Percentiles rank a stretch among this genome's conserved stretches.
phyloP scores from a whole-genome alignment of 2,888 invertebrate species.

The Amphipoea lucens region DNA sequence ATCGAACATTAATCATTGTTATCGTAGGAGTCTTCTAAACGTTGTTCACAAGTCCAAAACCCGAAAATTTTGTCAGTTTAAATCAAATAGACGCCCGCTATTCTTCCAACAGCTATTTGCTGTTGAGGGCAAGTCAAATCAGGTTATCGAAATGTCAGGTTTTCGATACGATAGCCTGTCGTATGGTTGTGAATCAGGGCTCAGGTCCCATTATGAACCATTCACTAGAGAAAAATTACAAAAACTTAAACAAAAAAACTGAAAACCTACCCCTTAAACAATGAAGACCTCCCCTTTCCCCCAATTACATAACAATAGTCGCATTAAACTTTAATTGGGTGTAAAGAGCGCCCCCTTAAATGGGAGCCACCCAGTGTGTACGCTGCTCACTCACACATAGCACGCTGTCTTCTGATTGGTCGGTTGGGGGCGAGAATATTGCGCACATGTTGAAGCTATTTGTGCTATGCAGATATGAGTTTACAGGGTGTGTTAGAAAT shows the following conservation, averaged over 20 bases:
- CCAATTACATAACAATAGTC: constrained; percentile 72
- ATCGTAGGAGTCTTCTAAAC: no score
- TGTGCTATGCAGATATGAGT: constrained; percentile 77
- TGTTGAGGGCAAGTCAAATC: no score
- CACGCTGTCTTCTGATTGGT: constrained; percentile 70
- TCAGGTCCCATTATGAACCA: background rate
- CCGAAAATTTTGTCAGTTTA: no score
- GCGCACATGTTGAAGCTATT: constrained; percentile 74
- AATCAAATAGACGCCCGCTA: no score
- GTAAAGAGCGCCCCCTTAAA: constrained; percentile 68
- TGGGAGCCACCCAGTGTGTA: constrained; percentile 52
- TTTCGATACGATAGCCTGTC: no score
- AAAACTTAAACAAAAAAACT: background rate
- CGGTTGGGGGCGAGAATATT: constrained; percentile 42
- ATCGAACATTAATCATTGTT: no score
- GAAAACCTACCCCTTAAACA: constrained; percentile 54
- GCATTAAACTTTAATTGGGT: constrained; percentile 76
- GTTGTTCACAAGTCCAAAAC: no score
- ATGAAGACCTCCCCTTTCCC: constrained; percentile 54
- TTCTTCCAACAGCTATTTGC: no score
- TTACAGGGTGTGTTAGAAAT: constrained; percentile 71
- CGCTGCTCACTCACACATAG: constrained; percentile 40
- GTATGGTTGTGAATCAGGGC: no score
- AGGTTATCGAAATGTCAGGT: no score
- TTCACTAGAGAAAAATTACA: background rate